Evolutionary conservation across 2,888 invertebrate genomes (phyloP), one percentile per base, ranked within the genome.

Genomic region (Spisula subtruncata): DNA sequence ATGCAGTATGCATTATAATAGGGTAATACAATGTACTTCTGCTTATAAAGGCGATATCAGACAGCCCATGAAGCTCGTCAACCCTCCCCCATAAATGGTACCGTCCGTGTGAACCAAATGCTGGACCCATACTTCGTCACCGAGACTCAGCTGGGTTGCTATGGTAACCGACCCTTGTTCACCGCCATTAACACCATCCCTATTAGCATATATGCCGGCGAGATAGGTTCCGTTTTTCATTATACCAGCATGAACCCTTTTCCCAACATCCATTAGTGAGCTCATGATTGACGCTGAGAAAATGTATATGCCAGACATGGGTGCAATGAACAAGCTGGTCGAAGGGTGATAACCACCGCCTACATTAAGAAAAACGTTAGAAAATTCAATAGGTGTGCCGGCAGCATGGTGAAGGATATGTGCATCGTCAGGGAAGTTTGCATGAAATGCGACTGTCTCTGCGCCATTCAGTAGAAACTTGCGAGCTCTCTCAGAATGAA

Each of bases 111-210:
- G 75, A 16, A 75, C 75, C 18, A 32, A 0, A 35, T 75, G 75
- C 32, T 75, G 12, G 10, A 75, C 35, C 75, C 29, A 75, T 16
- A 75, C 75, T 75, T 75, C 35, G 35, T 75, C 75, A 35, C 75
- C 75, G 16, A 35, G 8, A 18, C 25, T 32, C 32, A 75, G 35
- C 16, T 75, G 75, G 32, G 35, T 75, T 32, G 75, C 5, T 32
- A 75, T 14, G 35, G 75, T 75, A 35, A 75, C 75, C 5, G 75
- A 75, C 1, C 75, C 75, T 75, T 75, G 75, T 32, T 75, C 75
- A 1, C 35, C 1, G 4, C 32, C 5, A 32, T 25, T 35, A 14
- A 12, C n/a, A n/a, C n/a, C n/a, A n/a, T n/a, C 5, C 0, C 35
- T 16, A 12, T 16, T 25, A 16, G 18, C 75, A 35, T 14, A 75